Percentiles rank a stretch among this genome's conserved stretches.
Conservation (phyloP, 2,888 invertebrate genomes). For the Rhimphoctona megacephalus region DNA sequence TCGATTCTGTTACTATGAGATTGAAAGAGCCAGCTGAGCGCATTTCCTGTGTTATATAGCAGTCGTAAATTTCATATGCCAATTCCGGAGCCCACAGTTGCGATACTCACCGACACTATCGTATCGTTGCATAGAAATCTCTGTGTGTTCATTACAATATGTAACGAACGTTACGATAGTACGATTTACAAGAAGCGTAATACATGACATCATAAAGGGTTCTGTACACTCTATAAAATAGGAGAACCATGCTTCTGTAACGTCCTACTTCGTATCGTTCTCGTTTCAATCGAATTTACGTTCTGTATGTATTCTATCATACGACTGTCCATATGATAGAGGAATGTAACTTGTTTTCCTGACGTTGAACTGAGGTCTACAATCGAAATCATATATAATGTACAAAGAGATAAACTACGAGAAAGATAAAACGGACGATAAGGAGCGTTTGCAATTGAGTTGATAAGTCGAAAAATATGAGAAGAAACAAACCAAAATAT, state of each 20-base stretch:
- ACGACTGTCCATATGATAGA: background rate
- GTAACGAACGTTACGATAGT: slow-evolving; percentile 37
- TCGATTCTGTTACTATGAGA: slow-evolving; percentile 52
- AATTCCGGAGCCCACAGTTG: slow-evolving; percentile 72
- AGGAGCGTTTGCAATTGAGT: background rate
- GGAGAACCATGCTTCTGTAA: background rate
- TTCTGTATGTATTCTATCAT: background rate
- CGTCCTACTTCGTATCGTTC: background rate
- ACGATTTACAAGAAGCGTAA: slow-evolving; percentile 22
- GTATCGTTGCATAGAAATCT: slow-evolving; percentile 25
- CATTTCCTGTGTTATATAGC: slow-evolving; percentile 76
- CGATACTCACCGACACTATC: slow-evolving; percentile 56
- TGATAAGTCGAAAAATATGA: background rate
- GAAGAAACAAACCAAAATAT: background rate
- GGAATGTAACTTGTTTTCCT: background rate
- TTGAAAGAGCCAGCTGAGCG: slow-evolving; percentile 66
- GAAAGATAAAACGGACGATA: background rate
- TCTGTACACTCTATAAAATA: slow-evolving; percentile 21
- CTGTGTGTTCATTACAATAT: slow-evolving; percentile 28
- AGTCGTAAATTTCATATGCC: slow-evolving; percentile 81
- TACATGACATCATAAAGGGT: slow-evolving; percentile 7
- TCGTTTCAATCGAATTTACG: slow-evolving; percentile 24
- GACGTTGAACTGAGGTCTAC: background rate
- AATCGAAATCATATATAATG: background rate
- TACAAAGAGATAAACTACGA: background rate